These are phyloP conservation scores for Drosophila simulans DNA, from an alignment of 1,140 invertebrate species.

Conservation along the genomic window DNA sequence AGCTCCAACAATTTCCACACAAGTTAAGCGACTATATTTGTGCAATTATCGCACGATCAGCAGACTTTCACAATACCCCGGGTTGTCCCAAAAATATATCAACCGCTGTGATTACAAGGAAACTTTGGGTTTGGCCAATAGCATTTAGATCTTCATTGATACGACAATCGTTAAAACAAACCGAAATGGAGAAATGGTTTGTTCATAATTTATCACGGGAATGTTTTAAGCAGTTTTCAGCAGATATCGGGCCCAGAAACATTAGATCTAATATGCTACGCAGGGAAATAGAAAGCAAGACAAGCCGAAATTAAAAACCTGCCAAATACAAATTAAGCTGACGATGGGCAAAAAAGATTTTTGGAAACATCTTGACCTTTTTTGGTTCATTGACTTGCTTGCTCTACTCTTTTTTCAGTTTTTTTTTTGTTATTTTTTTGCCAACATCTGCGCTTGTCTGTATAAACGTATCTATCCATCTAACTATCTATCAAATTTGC, in stretches of 20 bases:
- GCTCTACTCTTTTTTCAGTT: conserved; percentile 8
- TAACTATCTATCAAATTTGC: conserved; percentile 73
- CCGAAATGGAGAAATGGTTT: conserved; percentile 27
- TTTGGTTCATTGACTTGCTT: conserved; percentile 70
- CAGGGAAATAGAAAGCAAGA: conserved; percentile 46
- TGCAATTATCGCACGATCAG: conserved; percentile 35
- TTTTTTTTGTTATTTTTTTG: conserved; percentile 16
- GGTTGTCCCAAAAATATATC: conserved; percentile 8
- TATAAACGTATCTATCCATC: conserved; percentile 50
- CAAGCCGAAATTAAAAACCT: conserved; percentile 23
- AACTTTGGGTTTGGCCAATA: conserved; percentile 15
- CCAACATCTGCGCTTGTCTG: conserved; percentile 7
- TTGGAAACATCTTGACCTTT: conserved; percentile 68
- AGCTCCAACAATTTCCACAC: conserved; percentile 7
- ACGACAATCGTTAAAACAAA: conserved; percentile 9
- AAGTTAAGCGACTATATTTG: conserved; percentile 15
- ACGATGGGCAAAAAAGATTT: conserved; percentile 51
- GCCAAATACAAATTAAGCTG: conserved; percentile 30
- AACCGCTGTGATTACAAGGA: conserved; percentile 30
- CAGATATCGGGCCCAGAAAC: conserved; percentile 27
- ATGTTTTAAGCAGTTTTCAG: conserved; percentile 4
- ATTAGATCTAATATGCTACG: conserved; percentile 52
- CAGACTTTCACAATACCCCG: conserved; percentile 28
- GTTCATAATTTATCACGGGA: conserved; percentile 28
- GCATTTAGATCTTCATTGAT: conserved; percentile 7